These are phyloP conservation scores for Lerista edwardsae DNA, from an alignment of 2,797 vertebrate species.

Conservation along the genomic window DNA sequence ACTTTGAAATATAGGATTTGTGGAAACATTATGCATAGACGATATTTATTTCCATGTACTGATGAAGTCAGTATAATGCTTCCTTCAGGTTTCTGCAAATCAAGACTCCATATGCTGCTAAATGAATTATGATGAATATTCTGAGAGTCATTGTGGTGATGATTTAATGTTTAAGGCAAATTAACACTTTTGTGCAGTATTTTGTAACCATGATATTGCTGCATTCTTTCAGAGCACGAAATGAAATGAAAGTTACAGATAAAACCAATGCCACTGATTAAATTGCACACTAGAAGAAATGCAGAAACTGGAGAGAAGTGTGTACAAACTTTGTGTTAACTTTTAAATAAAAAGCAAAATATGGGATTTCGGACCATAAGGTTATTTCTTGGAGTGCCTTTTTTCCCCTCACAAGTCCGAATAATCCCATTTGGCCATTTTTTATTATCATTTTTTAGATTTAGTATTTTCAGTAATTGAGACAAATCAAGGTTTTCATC, in stretches of 20 bases:
- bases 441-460: neutral
- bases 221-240: constrained; percentile 14
- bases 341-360: neutral
- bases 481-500: neutral
- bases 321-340: neutral
- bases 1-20: constrained; percentile 19
- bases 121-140: constrained; percentile 22
- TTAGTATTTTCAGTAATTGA: neutral
- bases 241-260: constrained; percentile 22
- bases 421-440: too few relatives aligned
- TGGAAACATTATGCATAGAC: constrained; percentile 25
- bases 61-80: constrained; percentile 14
- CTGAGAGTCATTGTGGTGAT: neutral
- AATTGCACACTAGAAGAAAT: neutral
- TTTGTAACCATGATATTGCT: constrained; percentile 7
- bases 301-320: neutral
- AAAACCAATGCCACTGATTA: constrained; percentile 24
- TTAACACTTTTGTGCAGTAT: neutral
- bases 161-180: constrained; percentile 26
- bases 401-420: neutral
- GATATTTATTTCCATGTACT: constrained; percentile 19
- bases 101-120: constrained; percentile 22
- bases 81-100: constrained; percentile 28
- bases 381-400: neutral
- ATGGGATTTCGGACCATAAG: neutral